These are phyloP conservation scores for Cynopterus brachyotis DNA, from an alignment of 2,113 vertebrate genomes.

Conservation along the genomic window DNA sequence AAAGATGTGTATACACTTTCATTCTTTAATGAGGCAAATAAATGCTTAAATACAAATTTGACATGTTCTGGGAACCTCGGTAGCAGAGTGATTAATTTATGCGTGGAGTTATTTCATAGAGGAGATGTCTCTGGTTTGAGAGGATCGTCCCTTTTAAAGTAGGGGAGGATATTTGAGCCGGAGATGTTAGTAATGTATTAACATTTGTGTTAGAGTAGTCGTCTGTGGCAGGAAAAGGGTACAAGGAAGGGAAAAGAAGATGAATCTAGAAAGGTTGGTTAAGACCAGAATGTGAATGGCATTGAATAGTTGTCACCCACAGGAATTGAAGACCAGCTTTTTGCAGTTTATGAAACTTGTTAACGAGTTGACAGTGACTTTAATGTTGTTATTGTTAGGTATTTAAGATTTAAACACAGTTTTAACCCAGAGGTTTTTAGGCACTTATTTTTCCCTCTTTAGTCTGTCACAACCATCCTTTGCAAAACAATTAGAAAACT, in stretches of 20 bases:
- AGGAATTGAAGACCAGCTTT: background rate
- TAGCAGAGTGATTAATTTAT: constrained; percentile 16
- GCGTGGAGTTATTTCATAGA: background rate
- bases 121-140: background rate
- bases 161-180: background rate
- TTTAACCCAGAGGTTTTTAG: background rate
- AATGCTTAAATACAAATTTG: background rate
- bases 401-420: background rate
- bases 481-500: constrained; percentile 24
- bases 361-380: background rate
- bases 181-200: background rate
- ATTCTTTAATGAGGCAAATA: background rate
- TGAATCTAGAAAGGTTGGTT: background rate
- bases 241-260: background rate
- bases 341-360: background rate
- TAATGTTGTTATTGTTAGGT: background rate
- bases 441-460: background rate
- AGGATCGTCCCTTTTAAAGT: constrained; percentile 39
- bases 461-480: background rate
- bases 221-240: background rate
- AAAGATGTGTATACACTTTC: background rate
- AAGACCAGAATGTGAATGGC: background rate
- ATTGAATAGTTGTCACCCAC: background rate
- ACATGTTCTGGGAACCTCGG: background rate
- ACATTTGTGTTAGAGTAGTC: background rate